Percentiles rank a stretch among this genome's conserved stretches.
Conservation (phyloP, 2,797 vertebrate genomes). For the Oophaga sylvatica region DNA sequence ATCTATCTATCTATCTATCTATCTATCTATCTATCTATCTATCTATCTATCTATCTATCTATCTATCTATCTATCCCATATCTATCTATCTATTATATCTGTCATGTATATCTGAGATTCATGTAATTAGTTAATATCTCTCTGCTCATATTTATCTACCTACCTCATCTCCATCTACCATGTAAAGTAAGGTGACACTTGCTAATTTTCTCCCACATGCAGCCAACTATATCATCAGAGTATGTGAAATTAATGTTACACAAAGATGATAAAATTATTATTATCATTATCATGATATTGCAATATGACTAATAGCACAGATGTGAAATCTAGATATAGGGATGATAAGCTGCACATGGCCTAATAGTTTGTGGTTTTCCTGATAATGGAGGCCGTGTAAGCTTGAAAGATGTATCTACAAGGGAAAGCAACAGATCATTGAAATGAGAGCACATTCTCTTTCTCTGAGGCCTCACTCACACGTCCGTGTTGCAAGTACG, state of each 20-base stretch:
- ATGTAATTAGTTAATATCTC: too few relatives aligned
- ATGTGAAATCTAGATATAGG: background rate
- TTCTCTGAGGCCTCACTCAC: too few relatives aligned
- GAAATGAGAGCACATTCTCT: background rate
- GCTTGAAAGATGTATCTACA: background rate
- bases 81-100: background rate
- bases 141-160: too few relatives aligned
- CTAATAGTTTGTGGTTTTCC: constrained; percentile 1
- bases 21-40: too few relatives aligned
- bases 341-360: background rate
- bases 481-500: too few relatives aligned
- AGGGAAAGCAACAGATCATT: background rate
- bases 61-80: background rate
- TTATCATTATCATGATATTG: background rate
- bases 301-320: background rate
- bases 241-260: background rate
- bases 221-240: background rate
- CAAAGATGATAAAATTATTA: background rate
- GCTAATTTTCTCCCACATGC: background rate
- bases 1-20: too few relatives aligned
- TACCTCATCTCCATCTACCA: too few relatives aligned
- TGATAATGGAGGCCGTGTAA: background rate
- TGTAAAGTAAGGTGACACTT: background rate
- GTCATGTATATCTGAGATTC: too few relatives aligned
- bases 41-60: background rate